phyloP scores from a whole-genome alignment of 2,888 invertebrate species.

The Argynnis bischoffii region DNA sequence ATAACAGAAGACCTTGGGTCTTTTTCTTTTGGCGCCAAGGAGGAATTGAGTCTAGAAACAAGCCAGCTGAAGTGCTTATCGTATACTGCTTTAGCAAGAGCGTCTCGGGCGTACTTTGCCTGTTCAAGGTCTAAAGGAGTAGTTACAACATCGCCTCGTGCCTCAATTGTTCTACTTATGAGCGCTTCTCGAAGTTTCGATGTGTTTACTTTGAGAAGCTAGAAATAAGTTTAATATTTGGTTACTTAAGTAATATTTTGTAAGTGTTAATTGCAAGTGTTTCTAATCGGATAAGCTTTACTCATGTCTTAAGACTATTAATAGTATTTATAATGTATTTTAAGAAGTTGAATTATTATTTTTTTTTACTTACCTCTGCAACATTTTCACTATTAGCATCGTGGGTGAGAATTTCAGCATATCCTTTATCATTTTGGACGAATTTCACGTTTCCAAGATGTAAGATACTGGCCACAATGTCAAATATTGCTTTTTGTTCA shows the following conservation, averaged over 20 bases:
- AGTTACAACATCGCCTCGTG: conserved; percentile 90
- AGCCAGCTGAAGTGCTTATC: conserved; percentile 96
- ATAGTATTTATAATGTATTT: no score
- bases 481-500: conserved; percentile 89
- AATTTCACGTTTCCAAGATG: conserved; percentile 95
- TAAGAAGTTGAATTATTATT: no score
- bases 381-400: conserved; percentile 82
- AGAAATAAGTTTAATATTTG: conserved; percentile 30
- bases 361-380: conserved; percentile 82
- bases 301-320: no score
- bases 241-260: neutral
- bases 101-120: conserved; percentile 93
- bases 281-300: no score
- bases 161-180: conserved; percentile 93
- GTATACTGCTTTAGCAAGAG: conserved; percentile 94
- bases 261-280: neutral
- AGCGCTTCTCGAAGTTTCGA: conserved; percentile 86
- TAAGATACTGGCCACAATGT: conserved; percentile 91
- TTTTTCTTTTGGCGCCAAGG: conserved; percentile 84
- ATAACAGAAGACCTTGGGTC: conserved; percentile 86
- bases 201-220: conserved; percentile 89
- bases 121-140: conserved; percentile 91
- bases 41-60: conserved; percentile 89
- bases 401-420: conserved; percentile 85
- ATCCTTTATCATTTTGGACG: conserved; percentile 86